These are phyloP conservation scores for Lerema accius DNA, from an alignment of 1,140 invertebrate genomes.

Conservation along the genomic window DNA sequence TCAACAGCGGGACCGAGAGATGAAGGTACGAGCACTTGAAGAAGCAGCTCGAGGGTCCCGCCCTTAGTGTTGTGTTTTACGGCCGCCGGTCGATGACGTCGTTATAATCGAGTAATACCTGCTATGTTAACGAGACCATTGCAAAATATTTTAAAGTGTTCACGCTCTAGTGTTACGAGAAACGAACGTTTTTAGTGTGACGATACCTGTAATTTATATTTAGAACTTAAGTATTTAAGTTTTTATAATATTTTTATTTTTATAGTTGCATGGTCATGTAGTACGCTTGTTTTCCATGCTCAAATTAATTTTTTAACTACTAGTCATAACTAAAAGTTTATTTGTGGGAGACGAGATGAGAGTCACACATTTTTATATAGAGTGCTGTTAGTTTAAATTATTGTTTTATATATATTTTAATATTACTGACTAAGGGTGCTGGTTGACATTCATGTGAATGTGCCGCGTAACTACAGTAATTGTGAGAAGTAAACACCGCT, in stretches of 20 bases:
- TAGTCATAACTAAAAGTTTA: slow-evolving; percentile 79
- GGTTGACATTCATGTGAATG: slow-evolving; percentile 58
- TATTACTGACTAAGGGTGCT: slow-evolving; percentile 64
- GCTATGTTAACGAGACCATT: slow-evolving; percentile 41
- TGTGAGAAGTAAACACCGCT: slow-evolving; percentile 49
- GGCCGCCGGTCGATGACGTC: slow-evolving; percentile 50
- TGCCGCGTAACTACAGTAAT: slow-evolving; percentile 54
- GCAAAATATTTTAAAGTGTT: slow-evolving; percentile 52
- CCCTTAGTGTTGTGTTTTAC: slow-evolving; percentile 79
- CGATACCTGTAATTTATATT: slow-evolving; percentile 75
- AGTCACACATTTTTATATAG: slow-evolving; percentile 65
- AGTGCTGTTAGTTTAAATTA: slow-evolving; percentile 70
- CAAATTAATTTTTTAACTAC: slow-evolving; percentile 79
- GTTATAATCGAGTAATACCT: slow-evolving; percentile 57
- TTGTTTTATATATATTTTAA: slow-evolving; percentile 65
- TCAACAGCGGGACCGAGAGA: slow-evolving; percentile 91
- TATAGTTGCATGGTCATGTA: slow-evolving; percentile 79
- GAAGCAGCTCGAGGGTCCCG: slow-evolving; percentile 91
- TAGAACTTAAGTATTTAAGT: slow-evolving; percentile 73
- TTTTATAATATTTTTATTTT: slow-evolving; percentile 79
- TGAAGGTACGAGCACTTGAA: slow-evolving; percentile 92
- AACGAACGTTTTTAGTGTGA: slow-evolving; percentile 60
- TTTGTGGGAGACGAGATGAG: slow-evolving; percentile 57
- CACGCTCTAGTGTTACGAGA: slow-evolving; percentile 53
- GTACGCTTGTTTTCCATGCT: slow-evolving; percentile 79